Percentiles rank a stretch among this genome's conserved stretches.
Conservation (phyloP, 1,140 invertebrate genomes). For the Apis florea region DNA sequence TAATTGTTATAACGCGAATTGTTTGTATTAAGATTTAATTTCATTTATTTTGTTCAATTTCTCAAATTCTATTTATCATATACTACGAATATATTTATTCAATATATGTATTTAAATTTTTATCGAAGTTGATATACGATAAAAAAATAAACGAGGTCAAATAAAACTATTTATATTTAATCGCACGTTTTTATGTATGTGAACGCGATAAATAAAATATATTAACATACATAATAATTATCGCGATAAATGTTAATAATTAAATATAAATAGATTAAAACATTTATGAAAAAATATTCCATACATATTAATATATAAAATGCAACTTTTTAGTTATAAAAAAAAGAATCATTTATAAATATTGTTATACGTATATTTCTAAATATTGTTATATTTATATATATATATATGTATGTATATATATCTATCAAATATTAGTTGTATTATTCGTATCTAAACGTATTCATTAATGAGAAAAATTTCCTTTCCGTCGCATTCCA, state of each 20-base stretch:
- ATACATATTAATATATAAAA: neutral
- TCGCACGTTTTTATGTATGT: neutral
- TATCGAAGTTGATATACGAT: too few species aligned
- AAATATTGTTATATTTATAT: neutral
- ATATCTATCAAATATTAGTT: neutral
- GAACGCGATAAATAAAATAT: too few species aligned
- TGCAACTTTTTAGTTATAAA: neutral
- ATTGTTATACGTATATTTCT: neutral
- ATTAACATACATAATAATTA: too few species aligned
- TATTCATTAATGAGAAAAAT: slow-evolving; percentile 7
- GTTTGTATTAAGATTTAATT: neutral
- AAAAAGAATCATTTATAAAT: neutral
- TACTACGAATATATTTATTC: too few species aligned
- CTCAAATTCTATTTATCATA: too few species aligned
- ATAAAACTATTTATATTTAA: slow-evolving; percentile 15
- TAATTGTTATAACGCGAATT: neutral
- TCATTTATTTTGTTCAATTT: neutral
- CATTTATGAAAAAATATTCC: neutral
- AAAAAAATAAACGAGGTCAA: neutral
- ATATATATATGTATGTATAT: too few species aligned
- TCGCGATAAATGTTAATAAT: slow-evolving; percentile 40
- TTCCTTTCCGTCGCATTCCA: slow-evolving; percentile 23
- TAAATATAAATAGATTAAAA: neutral
- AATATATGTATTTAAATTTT: too few species aligned
- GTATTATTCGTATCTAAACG: neutral